Evolutionary conservation across 1,140 invertebrate species (phyloP).

Genomic region (Bombus superbus): DNA sequence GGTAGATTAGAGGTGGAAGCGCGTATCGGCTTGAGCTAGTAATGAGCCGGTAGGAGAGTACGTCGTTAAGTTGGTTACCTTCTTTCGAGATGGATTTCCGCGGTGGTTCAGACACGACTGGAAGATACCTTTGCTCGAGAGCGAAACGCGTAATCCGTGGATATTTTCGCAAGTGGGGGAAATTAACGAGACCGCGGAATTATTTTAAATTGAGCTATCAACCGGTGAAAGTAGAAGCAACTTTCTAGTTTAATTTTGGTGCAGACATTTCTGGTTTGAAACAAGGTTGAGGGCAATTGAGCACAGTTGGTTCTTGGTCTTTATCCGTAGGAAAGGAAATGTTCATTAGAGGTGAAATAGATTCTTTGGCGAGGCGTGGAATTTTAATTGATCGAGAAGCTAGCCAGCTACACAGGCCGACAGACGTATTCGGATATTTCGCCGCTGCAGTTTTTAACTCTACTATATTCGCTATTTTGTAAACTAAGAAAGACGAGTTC

Average conservation of each 20-base stretch:
- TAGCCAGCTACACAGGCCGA: background rate
- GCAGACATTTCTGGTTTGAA: too few species aligned
- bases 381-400: background rate
- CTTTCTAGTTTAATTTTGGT: too few species aligned
- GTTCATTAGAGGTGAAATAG: background rate
- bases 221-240: background rate
- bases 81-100: background rate
- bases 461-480: too few species aligned
- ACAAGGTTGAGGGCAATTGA: background rate
- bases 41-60: background rate
- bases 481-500: too few species aligned
- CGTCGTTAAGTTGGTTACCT: background rate
- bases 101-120: background rate
- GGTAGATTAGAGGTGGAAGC: constrained; percentile 14
- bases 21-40: background rate
- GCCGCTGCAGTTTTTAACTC: too few species aligned
- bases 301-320: background rate
- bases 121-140: background rate
- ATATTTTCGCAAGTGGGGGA: too few species aligned
- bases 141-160: too few species aligned
- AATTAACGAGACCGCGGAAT: background rate
- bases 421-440: too few species aligned
- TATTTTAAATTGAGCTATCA: background rate
- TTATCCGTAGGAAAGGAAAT: background rate
- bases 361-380: background rate